Percentiles rank a stretch among this genome's conserved stretches.
These are phyloP conservation scores for Crotalus tigris DNA, from an alignment of 2,113 vertebrate genomes.

Conservation along the genomic window DNA sequence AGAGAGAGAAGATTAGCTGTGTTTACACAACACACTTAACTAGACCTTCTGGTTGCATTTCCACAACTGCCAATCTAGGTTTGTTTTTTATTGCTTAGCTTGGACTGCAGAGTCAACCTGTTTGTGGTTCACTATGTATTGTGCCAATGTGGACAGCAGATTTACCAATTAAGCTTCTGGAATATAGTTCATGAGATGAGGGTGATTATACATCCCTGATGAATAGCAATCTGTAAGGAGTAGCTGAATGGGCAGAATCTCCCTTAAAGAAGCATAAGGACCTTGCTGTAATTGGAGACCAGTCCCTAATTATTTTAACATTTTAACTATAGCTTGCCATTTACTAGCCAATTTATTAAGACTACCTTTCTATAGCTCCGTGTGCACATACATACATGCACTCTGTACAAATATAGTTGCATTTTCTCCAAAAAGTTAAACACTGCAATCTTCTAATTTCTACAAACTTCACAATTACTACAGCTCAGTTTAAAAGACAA, in stretches of 20 bases:
- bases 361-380: neutral
- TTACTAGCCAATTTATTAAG: neutral
- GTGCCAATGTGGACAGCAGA: neutral
- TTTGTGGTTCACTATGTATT: neutral
- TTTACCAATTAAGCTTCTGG: neutral
- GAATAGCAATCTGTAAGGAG: neutral
- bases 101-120: neutral
- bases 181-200: neutral
- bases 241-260: neutral
- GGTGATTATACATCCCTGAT: neutral
- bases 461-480: neutral
- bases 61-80: neutral
- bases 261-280: neutral
- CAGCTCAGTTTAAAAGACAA: neutral
- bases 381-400: neutral
- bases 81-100: neutral
- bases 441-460: neutral
- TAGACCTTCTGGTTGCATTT: neutral
- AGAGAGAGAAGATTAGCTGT: neutral
- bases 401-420: neutral
- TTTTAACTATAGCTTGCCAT: neutral
- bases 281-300: neutral
- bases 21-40: neutral
- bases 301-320: neutral
- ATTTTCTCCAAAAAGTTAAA: neutral